Evolutionary conservation across 2,113 vertebrate genomes (phyloP), one percentile per base, ranked within the genome.

Genomic region (Centrocercus urophasianus): DNA sequence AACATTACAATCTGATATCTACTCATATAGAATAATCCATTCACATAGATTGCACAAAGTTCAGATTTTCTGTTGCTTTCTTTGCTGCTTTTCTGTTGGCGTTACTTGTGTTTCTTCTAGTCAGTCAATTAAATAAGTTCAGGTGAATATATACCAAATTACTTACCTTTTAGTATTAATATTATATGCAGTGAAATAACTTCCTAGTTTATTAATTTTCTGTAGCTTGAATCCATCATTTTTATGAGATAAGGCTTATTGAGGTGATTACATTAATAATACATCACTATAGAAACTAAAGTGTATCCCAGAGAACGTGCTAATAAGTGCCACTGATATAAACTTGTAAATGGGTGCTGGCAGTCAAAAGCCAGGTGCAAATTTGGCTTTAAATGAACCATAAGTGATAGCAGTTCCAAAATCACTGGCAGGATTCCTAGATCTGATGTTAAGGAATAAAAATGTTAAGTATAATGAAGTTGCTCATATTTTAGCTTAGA

Each of bases 251-350:
- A 75, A 77, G 73, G 52, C 81, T 96, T 83, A 56, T 83, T 13
- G 21, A 79, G 82, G 95, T 98, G 96, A 98, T 98, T 98, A 43
- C 96, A 98, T 98, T 97, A 98, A 98, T 98, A 97, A 97, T 97
- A 96, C 95, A 98, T 97, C 86, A 54, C 91, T 95, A 88, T 85
- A 93, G 95, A 96, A 97, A 97, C 95, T 97, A 81, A 97, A 97
- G 90, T 96, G 89, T 86, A 60, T 73, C 72, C 72, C 52, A 87
- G 89, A 92, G 96, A 96, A 93, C 83, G 94, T 95, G 78, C 89
- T 98, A 96, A 97, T 97, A 93, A 77, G 78, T 96, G 96, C 97
- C 89, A 98, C 97, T 95, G 96, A 97, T 97, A 97, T 97, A 86
- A 93, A 88, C 88, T 95, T 97, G 90, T 92, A 97, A 96, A 97